Evolutionary conservation across 2,888 invertebrate genomes (phyloP), one percentile per base, ranked within the genome.

Genomic region (Belgica antarctica): DNA sequence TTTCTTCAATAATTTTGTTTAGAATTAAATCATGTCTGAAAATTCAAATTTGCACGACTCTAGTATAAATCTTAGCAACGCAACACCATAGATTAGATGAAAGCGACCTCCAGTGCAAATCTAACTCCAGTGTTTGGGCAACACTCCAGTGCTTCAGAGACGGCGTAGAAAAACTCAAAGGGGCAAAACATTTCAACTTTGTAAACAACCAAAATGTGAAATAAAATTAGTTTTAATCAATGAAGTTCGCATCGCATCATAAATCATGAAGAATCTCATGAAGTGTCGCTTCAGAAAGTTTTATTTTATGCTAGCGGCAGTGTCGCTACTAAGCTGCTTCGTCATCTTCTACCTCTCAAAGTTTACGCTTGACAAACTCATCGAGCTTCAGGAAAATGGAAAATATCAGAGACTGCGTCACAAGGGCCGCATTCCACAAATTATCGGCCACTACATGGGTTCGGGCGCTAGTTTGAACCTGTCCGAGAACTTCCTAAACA

Each of bases 401-500:
- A 68, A 36, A 36, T 61, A 70, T 70, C 24, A 34, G 36, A 2
- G 41, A 41, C 24, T 31, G 25, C 41, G 46, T 17, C 59, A 28
- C 7, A 25, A 47, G 5, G 15, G 17, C 5, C 8, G 70, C 25
- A 70, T 70, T 41, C 70, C 70, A 1, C 70, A 70, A 59, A 61
- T 70, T 57, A 47, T 70, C 5, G 70, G 70, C 4, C 70, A 70
- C 36, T 70, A 70, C 28, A 59, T 61, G 59, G 62, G 62, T 34
- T 57, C 59, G 0, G 41, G 36, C 1, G 22, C 34, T 1, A 61
- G 10, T 27, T 36, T 61, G 2, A 70, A 70, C 41, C 22, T 70
- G 4, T 61, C 61, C 1, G 22, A 61, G 22, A 41, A 24, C 12
- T 70, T 70, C 17, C 22, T 70, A 22, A 89, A 94, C 76, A 83